phyloP scores from a whole-genome alignment of 2,797 vertebrate species.

The Danio tinwini region DNA sequence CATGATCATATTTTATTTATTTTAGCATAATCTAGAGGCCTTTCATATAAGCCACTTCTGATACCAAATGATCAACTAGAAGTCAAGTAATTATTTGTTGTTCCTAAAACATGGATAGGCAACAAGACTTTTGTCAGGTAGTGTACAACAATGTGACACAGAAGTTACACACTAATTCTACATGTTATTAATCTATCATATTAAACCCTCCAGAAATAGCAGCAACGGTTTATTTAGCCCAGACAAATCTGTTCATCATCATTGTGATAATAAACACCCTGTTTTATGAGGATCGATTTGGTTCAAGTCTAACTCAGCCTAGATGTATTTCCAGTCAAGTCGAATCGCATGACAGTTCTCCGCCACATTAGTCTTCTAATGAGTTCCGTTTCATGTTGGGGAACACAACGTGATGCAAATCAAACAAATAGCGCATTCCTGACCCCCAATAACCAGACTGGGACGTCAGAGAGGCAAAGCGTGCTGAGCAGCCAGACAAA shows the following conservation, averaged over 20 bases:
- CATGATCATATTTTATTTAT: too few species aligned
- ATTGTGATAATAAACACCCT: slow-evolving; percentile 22
- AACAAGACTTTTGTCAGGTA: too few species aligned
- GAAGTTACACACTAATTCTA: neutral
- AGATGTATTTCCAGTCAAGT: slow-evolving; percentile 50
- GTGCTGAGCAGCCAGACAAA: slow-evolving; percentile 26
- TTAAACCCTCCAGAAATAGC: slow-evolving; percentile 7
- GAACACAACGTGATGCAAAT: slow-evolving; percentile 52
- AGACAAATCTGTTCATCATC: slow-evolving; percentile 24
- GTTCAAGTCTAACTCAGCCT: slow-evolving; percentile 30
- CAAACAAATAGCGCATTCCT: slow-evolving; percentile 58
- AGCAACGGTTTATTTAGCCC: neutral
- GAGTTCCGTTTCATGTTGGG: slow-evolving; percentile 47
- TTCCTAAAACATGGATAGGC: too few species aligned
- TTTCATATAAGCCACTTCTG: too few species aligned
- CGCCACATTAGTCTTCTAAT: slow-evolving; percentile 61
- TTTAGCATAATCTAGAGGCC: too few species aligned
- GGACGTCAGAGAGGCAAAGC: slow-evolving; percentile 48
- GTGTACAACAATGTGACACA: neutral
- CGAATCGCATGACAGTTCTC: slow-evolving; percentile 55
- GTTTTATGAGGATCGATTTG: slow-evolving; percentile 30
- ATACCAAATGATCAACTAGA: too few species aligned
- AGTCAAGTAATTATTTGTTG: too few species aligned
- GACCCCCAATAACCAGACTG: slow-evolving; percentile 52
- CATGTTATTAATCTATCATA: slow-evolving; percentile 6